Percentiles rank a stretch among this genome's conserved stretches.
Evolutionary conservation across 2,888 invertebrate genomes (phyloP).

Genomic region (Microctonus brassicae): DNA sequence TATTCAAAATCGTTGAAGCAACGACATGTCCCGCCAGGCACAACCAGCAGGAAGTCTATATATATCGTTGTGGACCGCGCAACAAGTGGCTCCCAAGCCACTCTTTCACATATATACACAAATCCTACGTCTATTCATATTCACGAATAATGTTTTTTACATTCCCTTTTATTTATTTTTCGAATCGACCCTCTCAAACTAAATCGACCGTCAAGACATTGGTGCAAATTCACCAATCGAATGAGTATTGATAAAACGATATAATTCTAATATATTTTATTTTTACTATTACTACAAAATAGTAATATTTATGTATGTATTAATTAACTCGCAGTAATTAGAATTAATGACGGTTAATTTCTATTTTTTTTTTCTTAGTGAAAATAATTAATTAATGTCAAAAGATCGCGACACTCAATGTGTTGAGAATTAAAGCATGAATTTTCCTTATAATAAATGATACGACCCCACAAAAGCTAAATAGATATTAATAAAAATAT

Average conservation of each 20-base stretch:
- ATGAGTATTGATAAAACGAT: background rate
- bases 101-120: slow-evolving; percentile 19
- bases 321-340: no score
- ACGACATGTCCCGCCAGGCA: slow-evolving; percentile 55
- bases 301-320: no score
- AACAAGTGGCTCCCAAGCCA: slow-evolving; percentile 66
- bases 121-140: background rate
- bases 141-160: slow-evolving; percentile 12
- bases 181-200: background rate
- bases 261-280: background rate
- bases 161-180: slow-evolving; percentile 17
- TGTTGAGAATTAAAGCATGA: no score
- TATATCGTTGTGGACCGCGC: slow-evolving; percentile 52
- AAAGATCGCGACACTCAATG: no score
- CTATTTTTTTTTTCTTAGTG: no score
- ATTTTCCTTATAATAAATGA: no score
- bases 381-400: no score
- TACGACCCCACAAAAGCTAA: no score
- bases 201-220: background rate
- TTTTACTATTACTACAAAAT: no score
- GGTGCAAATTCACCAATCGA: background rate
- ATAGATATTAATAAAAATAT: background rate
- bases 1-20: slow-evolving; percentile 64
- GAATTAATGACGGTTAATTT: no score
- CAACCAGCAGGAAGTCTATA: slow-evolving; percentile 61